Evolutionary conservation across 2,797 vertebrate genomes (phyloP), one percentile per base, ranked within the genome.

Genomic region (Myotis daubentonii): DNA sequence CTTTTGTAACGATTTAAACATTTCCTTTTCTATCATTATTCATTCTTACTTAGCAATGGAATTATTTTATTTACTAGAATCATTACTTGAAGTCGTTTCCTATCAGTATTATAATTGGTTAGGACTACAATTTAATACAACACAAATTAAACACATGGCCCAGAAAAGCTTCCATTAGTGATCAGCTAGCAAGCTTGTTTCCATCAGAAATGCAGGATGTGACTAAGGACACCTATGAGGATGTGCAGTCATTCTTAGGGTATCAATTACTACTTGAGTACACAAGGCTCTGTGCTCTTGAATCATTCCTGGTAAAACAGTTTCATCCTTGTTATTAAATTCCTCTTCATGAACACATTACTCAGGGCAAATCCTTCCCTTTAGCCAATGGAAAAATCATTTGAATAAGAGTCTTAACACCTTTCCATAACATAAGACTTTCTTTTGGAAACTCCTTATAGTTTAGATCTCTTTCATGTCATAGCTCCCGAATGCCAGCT

Each of bases 311-410:
- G 84, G 68, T 92, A 94, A 97, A 96, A 86, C 0, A 1, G 84
- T 87, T 96, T 93, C 75, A 91, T 95, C 81, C 38, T 87, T 90
- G 47, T 92, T 96, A 96, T 92, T 95, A 95, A 96, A 96, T 87
- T 93, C 94, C 91, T 96, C 23, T 0, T 94, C 92, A 92, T 81
- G 90, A 92, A 76, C 78, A 76, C 38, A 23, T 92, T 92, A 79
- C 28, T 72, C 70, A 80, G 41, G 89, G 65, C 60, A 96, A 95
- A 81, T 36, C 85, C 96, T 93, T 95, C 53, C 89, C 53, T 95
- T 91, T 76, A 88, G 70, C 79, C 57, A 93, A 86, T 92, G 96
- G 88, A 93, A 96, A 95, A 93, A 80, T 23, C 12, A 8, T 93
- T 90, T 70, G 49, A 93, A 65, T 94, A 89, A 89, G 89, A 96